Evolutionary conservation across 2,888 invertebrate genomes (phyloP).

Genomic region (Ptilodon capucinus): DNA sequence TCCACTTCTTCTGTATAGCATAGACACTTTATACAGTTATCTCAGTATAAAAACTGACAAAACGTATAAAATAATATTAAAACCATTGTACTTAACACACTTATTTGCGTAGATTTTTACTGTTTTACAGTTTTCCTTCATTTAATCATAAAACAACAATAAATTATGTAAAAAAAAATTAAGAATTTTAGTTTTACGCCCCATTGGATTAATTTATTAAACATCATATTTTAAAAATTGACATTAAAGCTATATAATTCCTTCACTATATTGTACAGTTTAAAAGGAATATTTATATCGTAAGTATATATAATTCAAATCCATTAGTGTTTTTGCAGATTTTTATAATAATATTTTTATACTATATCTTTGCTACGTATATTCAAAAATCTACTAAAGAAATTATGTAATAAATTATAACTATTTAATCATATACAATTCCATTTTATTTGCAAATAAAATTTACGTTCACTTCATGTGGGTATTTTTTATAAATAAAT

Average conservation of each 20-base stretch:
- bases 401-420: conserved; percentile 24
- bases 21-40: too few relatives aligned
- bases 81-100: too few relatives aligned
- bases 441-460: conserved; percentile 44
- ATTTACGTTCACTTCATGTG: conserved; percentile 36
- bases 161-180: too few relatives aligned
- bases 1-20: too few relatives aligned
- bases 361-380: conserved; percentile 48
- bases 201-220: conserved; percentile 15
- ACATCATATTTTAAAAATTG: conserved; percentile 26
- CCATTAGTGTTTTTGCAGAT: conserved; percentile 78
- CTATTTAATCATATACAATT: conserved; percentile 54
- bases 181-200: too few relatives aligned
- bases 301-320: conserved; percentile 68
- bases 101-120: too few relatives aligned
- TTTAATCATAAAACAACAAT: too few relatives aligned
- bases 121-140: too few relatives aligned
- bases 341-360: conserved; percentile 43
- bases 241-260: conserved; percentile 60
- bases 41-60: too few relatives aligned
- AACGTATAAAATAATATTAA: too few relatives aligned
- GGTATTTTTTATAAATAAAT: too few relatives aligned
- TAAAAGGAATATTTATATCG: conserved; percentile 46
- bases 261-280: conserved; percentile 47
- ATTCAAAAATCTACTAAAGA: conserved; percentile 49